A percentile compares a stretch with the other conserved stretches of the same genome.
These are phyloP conservation scores for Myotis planiceps DNA, from an alignment of 2,797 vertebrate genomes.

Conservation along the genomic window DNA sequence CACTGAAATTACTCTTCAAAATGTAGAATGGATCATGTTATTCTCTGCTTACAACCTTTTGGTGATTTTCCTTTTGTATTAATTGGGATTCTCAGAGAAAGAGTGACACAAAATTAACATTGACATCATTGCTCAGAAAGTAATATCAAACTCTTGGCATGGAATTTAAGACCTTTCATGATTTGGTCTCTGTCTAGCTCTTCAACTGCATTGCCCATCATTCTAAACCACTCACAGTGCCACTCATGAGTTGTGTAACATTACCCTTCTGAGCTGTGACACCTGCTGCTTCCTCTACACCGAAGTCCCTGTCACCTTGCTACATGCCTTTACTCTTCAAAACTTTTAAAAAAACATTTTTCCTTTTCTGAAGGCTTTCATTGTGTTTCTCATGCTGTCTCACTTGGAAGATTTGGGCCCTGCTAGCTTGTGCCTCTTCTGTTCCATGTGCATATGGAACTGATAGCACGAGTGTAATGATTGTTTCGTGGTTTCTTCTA, in stretches of 20 bases:
- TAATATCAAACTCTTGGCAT: background rate
- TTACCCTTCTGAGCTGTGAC: background rate
- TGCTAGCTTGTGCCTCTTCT: background rate
- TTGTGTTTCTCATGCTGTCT: background rate
- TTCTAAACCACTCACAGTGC: background rate
- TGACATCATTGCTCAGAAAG: background rate
- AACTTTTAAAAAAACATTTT: background rate
- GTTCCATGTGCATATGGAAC: background rate
- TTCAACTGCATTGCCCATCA: background rate
- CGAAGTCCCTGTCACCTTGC: background rate
- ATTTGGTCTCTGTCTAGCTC: background rate
- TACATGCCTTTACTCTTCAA: background rate
- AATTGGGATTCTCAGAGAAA: background rate
- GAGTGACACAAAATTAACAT: background rate
- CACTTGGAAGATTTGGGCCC: background rate
- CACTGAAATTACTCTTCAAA: background rate
- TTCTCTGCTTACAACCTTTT: background rate
- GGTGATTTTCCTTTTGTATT: background rate
- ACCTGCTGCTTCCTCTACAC: too few relatives aligned
- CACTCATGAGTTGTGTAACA: background rate
- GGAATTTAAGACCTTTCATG: constrained; percentile 50
- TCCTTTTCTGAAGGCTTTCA: background rate
- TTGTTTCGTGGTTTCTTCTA: background rate
- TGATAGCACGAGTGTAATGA: background rate
- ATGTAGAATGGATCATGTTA: background rate